These are phyloP conservation scores for Ophioninae sp. DNA, from an alignment of 2,888 invertebrate species.

Conservation along the genomic window DNA sequence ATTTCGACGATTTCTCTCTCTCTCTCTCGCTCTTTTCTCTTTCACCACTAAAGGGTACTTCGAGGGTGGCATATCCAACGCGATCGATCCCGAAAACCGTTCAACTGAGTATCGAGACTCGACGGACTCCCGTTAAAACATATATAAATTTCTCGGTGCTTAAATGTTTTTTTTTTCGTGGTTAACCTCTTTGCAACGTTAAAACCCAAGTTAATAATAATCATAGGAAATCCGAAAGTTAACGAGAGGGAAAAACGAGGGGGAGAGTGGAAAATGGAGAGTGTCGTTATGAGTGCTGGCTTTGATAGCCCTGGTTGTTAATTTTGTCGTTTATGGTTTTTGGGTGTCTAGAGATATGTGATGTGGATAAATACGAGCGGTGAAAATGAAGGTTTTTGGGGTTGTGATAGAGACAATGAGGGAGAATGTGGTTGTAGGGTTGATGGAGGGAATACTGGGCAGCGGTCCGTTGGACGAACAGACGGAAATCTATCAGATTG, in stretches of 20 bases:
- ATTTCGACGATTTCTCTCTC: slow-evolving; percentile 47
- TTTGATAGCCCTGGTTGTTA: background rate
- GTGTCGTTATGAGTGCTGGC: slow-evolving; percentile 16
- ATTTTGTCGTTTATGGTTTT: background rate
- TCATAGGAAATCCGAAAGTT: slow-evolving; percentile 3
- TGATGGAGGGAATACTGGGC: too few species aligned
- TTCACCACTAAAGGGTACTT: slow-evolving; percentile 28
- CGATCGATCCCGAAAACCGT: slow-evolving; percentile 59
- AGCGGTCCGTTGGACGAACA: too few species aligned
- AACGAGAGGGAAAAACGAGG: slow-evolving; percentile 14
- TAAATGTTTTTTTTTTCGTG: slow-evolving; percentile 45
- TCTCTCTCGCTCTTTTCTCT: slow-evolving; percentile 35
- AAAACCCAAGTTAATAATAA: slow-evolving; percentile 29
- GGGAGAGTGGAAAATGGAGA: background rate
- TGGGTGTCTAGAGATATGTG: too few species aligned
- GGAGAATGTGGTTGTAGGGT: too few species aligned
- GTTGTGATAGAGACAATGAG: too few species aligned
- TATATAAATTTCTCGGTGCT: slow-evolving; percentile 47
- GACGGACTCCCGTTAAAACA: slow-evolving; percentile 53
- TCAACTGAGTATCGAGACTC: slow-evolving; percentile 53
- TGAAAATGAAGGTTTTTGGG: too few species aligned
- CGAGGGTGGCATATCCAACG: slow-evolving; percentile 24
- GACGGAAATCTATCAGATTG: too few species aligned
- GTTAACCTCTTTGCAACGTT: slow-evolving; percentile 14
- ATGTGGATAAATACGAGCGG: too few species aligned